Percentiles rank a stretch among this genome's conserved stretches.
phyloP scores from a whole-genome alignment of 2,797 vertebrate species.

The Pangasius krempfi region DNA sequence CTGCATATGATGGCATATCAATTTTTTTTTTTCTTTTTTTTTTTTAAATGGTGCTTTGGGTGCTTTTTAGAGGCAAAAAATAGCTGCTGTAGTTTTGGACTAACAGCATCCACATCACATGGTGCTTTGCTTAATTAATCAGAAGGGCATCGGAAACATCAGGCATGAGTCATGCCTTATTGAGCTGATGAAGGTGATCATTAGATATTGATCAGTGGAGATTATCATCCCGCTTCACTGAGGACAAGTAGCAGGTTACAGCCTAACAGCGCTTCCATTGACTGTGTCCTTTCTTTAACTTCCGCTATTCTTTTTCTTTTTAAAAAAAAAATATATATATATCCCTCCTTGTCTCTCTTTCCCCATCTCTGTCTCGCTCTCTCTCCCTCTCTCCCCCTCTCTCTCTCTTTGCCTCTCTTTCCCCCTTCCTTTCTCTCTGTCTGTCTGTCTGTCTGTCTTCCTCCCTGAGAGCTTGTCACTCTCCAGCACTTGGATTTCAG shows the following conservation, averaged over 20 bases:
- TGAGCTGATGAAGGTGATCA: slow-evolving; percentile 42
- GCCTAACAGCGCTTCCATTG: slow-evolving; percentile 37
- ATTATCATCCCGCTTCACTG: slow-evolving; percentile 31
- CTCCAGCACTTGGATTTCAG: slow-evolving; percentile 53
- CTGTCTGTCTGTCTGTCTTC: not conserved
- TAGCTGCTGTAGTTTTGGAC: not conserved
- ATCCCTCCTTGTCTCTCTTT: slow-evolving; percentile 11
- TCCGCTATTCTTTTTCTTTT: not conserved
- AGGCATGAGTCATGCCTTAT: slow-evolving; percentile 17
- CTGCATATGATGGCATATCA: not conserved
- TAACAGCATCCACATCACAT: not conserved
- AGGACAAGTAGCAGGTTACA: slow-evolving; percentile 42
- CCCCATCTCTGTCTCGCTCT: not conserved
- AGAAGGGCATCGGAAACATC: slow-evolving; percentile 39
- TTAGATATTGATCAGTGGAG: slow-evolving; percentile 54
- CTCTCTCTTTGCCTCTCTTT: not conserved
- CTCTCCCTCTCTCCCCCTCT: not conserved
- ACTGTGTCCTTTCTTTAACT: slow-evolving; percentile 9
- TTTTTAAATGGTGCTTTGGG: not conserved
- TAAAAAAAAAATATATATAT: not conserved
- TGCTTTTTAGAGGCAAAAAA: not conserved
- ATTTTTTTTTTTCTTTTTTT: not conserved
- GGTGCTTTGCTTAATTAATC: slow-evolving; percentile 29
- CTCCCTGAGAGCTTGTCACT: slow-evolving; percentile 42
- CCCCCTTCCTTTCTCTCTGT: not conserved